A percentile compares a stretch with the other conserved stretches of the same genome.
phyloP scores from a whole-genome alignment of 2,797 vertebrate genomes.

The Chiloscyllium punctatum region DNA sequence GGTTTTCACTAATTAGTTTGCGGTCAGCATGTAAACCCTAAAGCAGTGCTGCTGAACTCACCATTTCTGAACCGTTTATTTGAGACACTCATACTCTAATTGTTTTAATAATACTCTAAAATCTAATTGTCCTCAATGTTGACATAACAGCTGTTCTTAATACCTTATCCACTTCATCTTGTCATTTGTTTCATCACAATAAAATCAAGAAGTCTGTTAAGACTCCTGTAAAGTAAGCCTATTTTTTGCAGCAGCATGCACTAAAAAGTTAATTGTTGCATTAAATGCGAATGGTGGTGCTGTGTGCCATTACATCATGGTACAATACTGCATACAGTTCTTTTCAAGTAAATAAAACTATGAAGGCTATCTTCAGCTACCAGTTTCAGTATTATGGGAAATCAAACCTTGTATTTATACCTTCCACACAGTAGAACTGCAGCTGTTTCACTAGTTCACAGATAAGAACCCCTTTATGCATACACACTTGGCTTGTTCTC shows the following conservation, averaged over 20 bases:
- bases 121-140: background rate
- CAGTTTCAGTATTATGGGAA: background rate
- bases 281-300: background rate
- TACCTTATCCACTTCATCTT: background rate
- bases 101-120: background rate
- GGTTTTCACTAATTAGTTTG: background rate
- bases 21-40: background rate
- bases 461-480: too few relatives aligned
- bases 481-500: background rate
- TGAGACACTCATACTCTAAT: background rate
- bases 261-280: background rate
- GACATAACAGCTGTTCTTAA: background rate
- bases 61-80: background rate
- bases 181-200: background rate
- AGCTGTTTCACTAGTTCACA: too few relatives aligned
- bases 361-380: background rate
- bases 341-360: background rate
- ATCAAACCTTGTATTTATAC: background rate
- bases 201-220: background rate
- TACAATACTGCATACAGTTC: background rate
- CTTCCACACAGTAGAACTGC: background rate
- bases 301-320: background rate
- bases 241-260: background rate
- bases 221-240: background rate
- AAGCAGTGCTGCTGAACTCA: background rate